Percentiles rank a stretch among this genome's conserved stretches.
Evolutionary conservation across 37 sponge, comb jelly and placozoan species (phyloP).

Genomic region (Beroe forskalii): DNA sequence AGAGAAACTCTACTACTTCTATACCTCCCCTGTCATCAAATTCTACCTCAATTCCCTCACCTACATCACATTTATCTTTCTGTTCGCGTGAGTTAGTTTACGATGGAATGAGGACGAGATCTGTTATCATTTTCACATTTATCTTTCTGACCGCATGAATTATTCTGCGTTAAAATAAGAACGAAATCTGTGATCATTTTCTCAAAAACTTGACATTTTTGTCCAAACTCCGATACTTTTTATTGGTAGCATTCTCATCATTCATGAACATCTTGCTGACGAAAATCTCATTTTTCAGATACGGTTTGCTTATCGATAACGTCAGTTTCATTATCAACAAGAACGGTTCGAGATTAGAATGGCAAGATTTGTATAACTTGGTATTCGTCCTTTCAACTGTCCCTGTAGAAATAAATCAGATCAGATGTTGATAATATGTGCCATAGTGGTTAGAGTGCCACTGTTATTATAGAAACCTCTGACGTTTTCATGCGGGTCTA

Average conservation of each 20-base stretch:
- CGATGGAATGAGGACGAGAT: too few species aligned
- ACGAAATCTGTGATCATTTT: too few species aligned
- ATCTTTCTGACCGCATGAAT: too few species aligned
- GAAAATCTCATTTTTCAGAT: background rate
- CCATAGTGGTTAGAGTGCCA: too few species aligned
- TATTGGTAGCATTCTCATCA: too few species aligned
- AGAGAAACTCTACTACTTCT: constrained; percentile 62
- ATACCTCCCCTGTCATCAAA: constrained; percentile 62
- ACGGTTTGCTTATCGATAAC: background rate
- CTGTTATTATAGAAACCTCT: too few species aligned
- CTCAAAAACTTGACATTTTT: too few species aligned
- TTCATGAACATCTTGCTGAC: too few species aligned
- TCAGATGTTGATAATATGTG: too few species aligned
- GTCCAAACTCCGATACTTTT: too few species aligned
- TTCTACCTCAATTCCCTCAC: constrained; percentile 62
- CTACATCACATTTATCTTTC: background rate
- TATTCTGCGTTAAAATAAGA: too few species aligned
- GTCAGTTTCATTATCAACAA: background rate
- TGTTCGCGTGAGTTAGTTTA: constrained; percentile 45
- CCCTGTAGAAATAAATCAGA: constrained; percentile 56
- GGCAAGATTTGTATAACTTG: constrained; percentile 44
- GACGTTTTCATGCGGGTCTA: too few species aligned
- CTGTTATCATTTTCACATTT: background rate
- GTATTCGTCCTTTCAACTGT: constrained; percentile 60
- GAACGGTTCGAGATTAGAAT: constrained; percentile 24